A percentile compares a stretch with the other conserved stretches of the same genome.
Evolutionary conservation across 2,113 vertebrate genomes (phyloP).

Genomic region (Salvator merianae): DNA sequence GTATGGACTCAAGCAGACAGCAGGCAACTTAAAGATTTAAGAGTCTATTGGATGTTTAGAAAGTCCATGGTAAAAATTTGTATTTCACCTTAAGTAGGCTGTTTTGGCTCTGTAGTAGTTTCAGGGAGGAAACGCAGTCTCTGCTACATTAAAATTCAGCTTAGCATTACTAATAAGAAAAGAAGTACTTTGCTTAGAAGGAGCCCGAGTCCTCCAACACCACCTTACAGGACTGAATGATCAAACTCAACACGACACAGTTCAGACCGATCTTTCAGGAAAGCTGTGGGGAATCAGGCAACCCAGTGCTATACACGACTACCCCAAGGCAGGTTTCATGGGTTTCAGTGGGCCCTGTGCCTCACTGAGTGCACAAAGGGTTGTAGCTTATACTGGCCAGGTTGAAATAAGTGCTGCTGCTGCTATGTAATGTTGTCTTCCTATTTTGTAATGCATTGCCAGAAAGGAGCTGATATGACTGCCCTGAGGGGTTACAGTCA

Average conservation of each 20-base stretch:
- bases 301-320: no score
- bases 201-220: neutral
- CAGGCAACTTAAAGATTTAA: no score
- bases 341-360: neutral
- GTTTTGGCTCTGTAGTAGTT: neutral
- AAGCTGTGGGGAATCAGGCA: no score
- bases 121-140: no score
- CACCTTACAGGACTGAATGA: neutral
- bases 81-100: no score
- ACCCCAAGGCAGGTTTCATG: neutral
- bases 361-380: neutral
- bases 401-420: conserved; percentile 17
- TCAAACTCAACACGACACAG: neutral
- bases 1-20: no score
- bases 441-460: neutral
- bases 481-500: conserved; percentile 8
- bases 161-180: neutral
- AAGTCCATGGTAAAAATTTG: no score
- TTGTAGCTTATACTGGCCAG: conserved; percentile 18
- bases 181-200: neutral
- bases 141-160: neutral
- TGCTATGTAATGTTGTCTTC: neutral
- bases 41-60: no score
- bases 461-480: conserved; percentile 5
- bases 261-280: neutral